Base-by-base conservation (phyloP, 2,888 invertebrate genomes). In the Pardosa pseudoannulata region DNA sequence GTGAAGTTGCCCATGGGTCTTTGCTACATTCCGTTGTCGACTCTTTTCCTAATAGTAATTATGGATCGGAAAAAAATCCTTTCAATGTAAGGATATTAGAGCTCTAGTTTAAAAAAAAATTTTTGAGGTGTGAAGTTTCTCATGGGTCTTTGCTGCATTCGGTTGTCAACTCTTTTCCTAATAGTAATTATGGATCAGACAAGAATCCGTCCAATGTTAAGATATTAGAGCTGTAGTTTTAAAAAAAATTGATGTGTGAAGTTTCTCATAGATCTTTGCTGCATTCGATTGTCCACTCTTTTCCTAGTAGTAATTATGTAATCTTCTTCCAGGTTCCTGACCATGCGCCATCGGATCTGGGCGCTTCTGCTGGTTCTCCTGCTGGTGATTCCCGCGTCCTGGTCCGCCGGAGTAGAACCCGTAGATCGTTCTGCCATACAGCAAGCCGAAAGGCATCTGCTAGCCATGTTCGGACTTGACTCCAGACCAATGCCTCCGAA, bases 391-490 rank as follows among this genome's bases (percentile, higher is more conserved):
- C 56, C 23, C 23, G 7, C 23, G 16, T 16, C 56, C 16, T 23
- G 19, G 19, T 23, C 23, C 29, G 65, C 65, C 29, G 65, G 32
- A 65, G 32, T 32, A 28, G n/a, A 32, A n/a, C n/a, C 65, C 29
- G 5, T 31, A n/a, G 32, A 32, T 65, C 28, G 65, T 1, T n/a
- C 65, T 29, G 31, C 11, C 11, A 19, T 56, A 3, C 28, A 79
- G 50, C 41, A 67, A 71, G 64, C 62, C 31, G 94, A 94, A 91
- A 91, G 93, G 75, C 93, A 92, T 89, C 92, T 95, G 29, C 92
- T 96, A 91, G 92, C 94, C 90, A 91, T 94, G 92, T 93, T 94
- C 90, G 94, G 94, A 62, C 92, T 94, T 89, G 91, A 92, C 88
- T 92, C 91, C 88, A 92, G 94, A 92, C 95, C 93, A 88, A 92